Evolutionary conservation across 2,113 vertebrate genomes (phyloP), one percentile per base, ranked within the genome.

Genomic region (Gila orcuttii): DNA sequence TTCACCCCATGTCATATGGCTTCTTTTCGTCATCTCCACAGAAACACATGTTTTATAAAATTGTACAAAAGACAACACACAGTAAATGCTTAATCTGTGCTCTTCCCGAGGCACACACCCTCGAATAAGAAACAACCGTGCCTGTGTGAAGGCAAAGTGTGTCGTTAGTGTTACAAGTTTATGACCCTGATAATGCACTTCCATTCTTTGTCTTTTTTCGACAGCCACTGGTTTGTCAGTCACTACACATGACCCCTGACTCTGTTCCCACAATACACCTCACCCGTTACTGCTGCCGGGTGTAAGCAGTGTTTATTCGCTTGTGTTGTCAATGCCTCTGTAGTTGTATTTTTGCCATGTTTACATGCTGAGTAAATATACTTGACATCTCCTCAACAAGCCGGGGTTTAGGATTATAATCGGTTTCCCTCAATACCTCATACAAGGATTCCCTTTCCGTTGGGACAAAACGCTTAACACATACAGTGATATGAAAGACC

Each of bases 161-260:
- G 19, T 42, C 36, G 12, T 64, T 45, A 62, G 36, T 31, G 79
- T 81, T 59, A 36, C 33, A 45, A 60, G 36, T 75, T 75, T 75
- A 84, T 84, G 82, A 83, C 68, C 52, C 25, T 73, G 69, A 73
- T 74, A 59, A 60, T 55, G 47, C 52, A 52, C 73, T 66, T 64
- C 74, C 74, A 77, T 21, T 52, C 77, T 39, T 79, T 79, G 77
- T 60, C 33, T 57, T 57, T 57, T 79, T 42, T 31, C 33, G 7
- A 23, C 33, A 57, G 77, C 77, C 3, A 25, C 55, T 25, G 55
- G 11, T 25, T 33, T 62, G 55, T 42, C 74, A n/a, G 74, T 36
- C 83, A 62, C 28, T 77, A 62, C 42, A 33, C 25, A 25, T 57
- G 84, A 79, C 50, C 75, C 45, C 62, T 55, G 84, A 45, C 45